phyloP scores from a whole-genome alignment of 2,888 invertebrate genomes.

The Andrena bucephala region DNA sequence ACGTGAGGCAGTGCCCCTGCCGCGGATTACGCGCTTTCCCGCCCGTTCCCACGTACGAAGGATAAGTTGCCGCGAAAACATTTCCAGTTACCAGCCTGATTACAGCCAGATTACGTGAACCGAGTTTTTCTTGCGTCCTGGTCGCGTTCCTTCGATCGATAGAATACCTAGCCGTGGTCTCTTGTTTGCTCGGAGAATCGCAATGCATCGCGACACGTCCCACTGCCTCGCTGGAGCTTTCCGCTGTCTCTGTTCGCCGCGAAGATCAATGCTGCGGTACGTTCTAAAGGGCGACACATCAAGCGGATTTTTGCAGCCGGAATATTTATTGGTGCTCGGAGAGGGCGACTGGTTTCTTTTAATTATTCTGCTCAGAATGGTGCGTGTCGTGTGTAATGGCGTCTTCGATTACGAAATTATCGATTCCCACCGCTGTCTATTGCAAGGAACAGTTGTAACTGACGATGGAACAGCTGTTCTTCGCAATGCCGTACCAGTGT shows the following conservation, averaged over 20 bases:
- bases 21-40: conserved; percentile 75
- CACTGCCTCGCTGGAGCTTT: background rate
- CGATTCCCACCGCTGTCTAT: conserved; percentile 37
- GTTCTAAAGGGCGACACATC: conserved; percentile 25
- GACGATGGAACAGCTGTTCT: background rate
- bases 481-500: background rate
- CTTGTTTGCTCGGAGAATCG: conserved; percentile 2
- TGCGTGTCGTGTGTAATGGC: conserved; percentile 36
- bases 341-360: conserved; percentile 33
- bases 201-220: conserved; percentile 9
- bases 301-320: conserved; percentile 23
- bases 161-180: background rate
- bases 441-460: background rate
- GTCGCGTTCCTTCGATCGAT: background rate
- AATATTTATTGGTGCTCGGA: conserved; percentile 44
- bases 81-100: conserved; percentile 48
- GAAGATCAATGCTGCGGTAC: conserved; percentile 8
- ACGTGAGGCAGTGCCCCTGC: conserved; percentile 78
- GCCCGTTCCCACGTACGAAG: conserved; percentile 37
- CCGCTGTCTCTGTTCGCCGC: background rate
- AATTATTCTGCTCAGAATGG: no score
- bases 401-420: conserved; percentile 43
- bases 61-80: conserved; percentile 45
- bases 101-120: conserved; percentile 55
- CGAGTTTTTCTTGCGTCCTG: conserved; percentile 16